phyloP scores from a whole-genome alignment of 35 echinoderm and acorn worm genomes.

The Ophioderma brevispina region DNA sequence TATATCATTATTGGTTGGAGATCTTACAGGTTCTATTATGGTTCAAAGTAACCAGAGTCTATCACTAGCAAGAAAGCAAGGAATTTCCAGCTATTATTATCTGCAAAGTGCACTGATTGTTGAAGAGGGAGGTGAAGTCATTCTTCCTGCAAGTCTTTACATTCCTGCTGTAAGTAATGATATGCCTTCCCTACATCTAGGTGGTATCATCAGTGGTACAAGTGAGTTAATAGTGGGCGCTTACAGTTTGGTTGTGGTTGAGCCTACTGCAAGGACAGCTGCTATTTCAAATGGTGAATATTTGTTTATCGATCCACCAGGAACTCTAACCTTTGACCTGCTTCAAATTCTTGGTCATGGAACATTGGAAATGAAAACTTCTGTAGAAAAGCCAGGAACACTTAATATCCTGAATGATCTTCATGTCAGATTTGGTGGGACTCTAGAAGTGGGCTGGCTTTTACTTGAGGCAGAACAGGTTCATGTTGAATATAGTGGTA shows the following conservation, averaged over 20 bases:
- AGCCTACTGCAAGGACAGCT: slow-evolving; percentile 58
- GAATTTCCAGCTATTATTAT: slow-evolving; percentile 40
- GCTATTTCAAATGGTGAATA: slow-evolving; percentile 6
- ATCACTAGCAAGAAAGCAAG: slow-evolving; percentile 61
- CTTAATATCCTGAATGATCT: slow-evolving; percentile 39
- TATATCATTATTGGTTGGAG: slow-evolving; percentile 54
- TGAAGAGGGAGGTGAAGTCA: slow-evolving; percentile 60
- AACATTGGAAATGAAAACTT: slow-evolving; percentile 16
- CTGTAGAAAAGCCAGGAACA: background rate
- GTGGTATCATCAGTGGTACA: slow-evolving; percentile 57
- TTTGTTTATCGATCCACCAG: slow-evolving; percentile 52
- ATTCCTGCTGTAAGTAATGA: slow-evolving; percentile 10
- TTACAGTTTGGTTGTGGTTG: slow-evolving; percentile 28
- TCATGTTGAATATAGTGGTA: slow-evolving; percentile 69
- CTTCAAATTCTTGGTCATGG: slow-evolving; percentile 62
- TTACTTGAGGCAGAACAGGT: slow-evolving; percentile 27
- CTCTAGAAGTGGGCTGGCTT: slow-evolving; percentile 38
- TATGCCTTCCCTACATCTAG: slow-evolving; percentile 41
- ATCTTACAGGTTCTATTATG: slow-evolving; percentile 66
- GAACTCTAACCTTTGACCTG: slow-evolving; percentile 60
- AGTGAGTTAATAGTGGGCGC: slow-evolving; percentile 57
- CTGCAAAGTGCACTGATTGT: slow-evolving; percentile 66
- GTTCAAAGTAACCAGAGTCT: slow-evolving; percentile 66
- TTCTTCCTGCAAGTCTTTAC: slow-evolving; percentile 63
- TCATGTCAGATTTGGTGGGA: slow-evolving; percentile 57